Evolutionary conservation across 92 coral and sea anemone genomes (phyloP).

Genomic region (Palythoa caribaeorum): DNA sequence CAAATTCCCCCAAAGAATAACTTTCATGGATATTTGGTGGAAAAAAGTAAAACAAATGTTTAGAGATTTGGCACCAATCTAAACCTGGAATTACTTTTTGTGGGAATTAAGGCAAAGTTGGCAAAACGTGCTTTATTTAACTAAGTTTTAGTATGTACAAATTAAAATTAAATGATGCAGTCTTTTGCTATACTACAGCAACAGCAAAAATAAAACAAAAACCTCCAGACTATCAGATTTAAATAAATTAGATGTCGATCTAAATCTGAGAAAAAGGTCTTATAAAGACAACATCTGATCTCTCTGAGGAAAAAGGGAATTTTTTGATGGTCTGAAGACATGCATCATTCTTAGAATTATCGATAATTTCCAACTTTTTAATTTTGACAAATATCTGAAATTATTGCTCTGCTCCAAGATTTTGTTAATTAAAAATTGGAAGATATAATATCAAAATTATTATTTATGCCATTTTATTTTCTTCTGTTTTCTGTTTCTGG

Average conservation of each 20-base stretch:
- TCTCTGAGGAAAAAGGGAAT: neutral
- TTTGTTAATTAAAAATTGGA: neutral
- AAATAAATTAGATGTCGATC: neutral
- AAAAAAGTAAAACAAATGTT: neutral
- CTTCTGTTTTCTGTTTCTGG: slow-evolving; percentile 1
- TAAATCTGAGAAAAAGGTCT: neutral
- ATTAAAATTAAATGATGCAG: slow-evolving; percentile 10
- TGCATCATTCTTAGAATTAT: neutral
- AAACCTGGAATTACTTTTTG: neutral
- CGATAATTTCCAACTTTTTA: neutral
- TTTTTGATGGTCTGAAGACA: neutral
- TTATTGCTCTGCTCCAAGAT: neutral
- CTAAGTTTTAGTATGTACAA: slow-evolving; percentile 29
- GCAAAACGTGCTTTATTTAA: neutral
- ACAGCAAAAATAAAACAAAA: slow-evolving; percentile 18
- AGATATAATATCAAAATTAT: neutral
- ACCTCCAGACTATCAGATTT: neutral
- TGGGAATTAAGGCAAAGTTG: neutral
- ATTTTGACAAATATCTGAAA: neutral
- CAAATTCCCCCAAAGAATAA: slow-evolving; percentile 20
- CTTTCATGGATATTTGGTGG: neutral
- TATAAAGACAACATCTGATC: too few species aligned
- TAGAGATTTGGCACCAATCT: neutral
- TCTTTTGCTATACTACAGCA: slow-evolving; percentile 8
- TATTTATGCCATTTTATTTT: neutral